Evolutionary conservation across 2,113 vertebrate genomes (phyloP).

Genomic region (Ameiurus melas): DNA sequence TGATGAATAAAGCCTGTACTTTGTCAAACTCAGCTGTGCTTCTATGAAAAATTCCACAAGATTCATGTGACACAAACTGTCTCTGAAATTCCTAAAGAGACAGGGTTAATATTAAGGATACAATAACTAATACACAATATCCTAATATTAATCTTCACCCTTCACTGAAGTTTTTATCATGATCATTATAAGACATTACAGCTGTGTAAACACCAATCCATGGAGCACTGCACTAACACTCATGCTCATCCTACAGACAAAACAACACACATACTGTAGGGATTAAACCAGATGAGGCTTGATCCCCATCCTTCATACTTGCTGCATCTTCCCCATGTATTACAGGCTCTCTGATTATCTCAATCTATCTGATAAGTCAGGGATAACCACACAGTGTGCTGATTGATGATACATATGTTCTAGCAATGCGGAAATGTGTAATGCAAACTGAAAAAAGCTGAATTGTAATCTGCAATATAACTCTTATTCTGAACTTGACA

Average conservation of each 20-base stretch:
- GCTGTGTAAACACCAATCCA: constrained; percentile 29
- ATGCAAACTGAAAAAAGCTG: neutral
- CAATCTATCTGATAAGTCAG: neutral
- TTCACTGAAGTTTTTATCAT: constrained; percentile 30
- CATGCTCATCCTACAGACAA: constrained; percentile 22
- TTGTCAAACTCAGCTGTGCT: neutral
- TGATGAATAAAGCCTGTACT: neutral
- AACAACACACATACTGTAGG: constrained; percentile 12
- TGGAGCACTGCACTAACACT: neutral
- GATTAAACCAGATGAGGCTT: neutral
- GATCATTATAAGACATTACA: constrained; percentile 35
- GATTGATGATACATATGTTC: neutral
- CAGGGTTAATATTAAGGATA: neutral
- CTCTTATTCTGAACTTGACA: neutral
- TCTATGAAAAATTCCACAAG: neutral
- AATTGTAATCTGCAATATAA: neutral
- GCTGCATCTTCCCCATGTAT: constrained; percentile 3
- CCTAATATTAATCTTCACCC: constrained; percentile 31
- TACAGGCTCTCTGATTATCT: neutral
- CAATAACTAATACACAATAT: neutral
- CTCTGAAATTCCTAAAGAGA: neutral
- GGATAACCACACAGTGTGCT: neutral
- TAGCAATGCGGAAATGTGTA: neutral
- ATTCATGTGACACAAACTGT: neutral
- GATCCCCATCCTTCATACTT: constrained; percentile 11